A percentile compares a stretch with the other conserved stretches of the same genome.
These are phyloP conservation scores for Alcis repandata DNA, from an alignment of 2,888 invertebrate genomes.

Conservation along the genomic window DNA sequence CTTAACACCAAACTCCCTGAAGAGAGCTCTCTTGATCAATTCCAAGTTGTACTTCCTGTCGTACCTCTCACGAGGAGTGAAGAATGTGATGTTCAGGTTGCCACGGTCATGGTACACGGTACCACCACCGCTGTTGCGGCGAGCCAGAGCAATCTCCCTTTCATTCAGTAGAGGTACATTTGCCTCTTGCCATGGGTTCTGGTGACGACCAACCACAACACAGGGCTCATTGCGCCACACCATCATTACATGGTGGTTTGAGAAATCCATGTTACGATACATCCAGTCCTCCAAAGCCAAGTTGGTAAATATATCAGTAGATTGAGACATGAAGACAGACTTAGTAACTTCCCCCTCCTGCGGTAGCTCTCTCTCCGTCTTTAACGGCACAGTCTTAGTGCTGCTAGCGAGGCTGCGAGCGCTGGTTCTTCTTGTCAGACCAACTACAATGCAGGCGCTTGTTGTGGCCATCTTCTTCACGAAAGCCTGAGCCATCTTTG, in stretches of 20 bases:
- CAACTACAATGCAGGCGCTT: constrained; percentile 74
- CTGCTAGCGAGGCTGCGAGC: constrained; percentile 68
- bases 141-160: constrained; percentile 91
- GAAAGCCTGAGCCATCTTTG: constrained; percentile 81
- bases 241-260: constrained; percentile 93
- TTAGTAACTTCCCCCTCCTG: constrained; percentile 89
- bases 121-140: constrained; percentile 98
- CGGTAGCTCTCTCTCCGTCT: constrained; percentile 67
- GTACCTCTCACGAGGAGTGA: constrained; percentile 93
- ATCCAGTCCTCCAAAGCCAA: constrained; percentile 98
- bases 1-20: constrained; percentile 92
- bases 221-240: constrained; percentile 97
- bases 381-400: constrained; percentile 60
- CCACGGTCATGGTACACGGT: constrained; percentile 98
- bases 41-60: constrained; percentile 95
- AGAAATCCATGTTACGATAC: constrained; percentile 94
- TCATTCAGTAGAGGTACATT: constrained; percentile 90
- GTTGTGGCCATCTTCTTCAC: constrained; percentile 76
- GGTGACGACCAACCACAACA: constrained; percentile 98
- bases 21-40: constrained; percentile 93
- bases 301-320: constrained; percentile 96
- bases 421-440: constrained; percentile 74
- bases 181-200: constrained; percentile 98
- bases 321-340: constrained; percentile 96
- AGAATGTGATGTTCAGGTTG: constrained; percentile 97